Evolutionary conservation across 1,140 invertebrate species (phyloP), one percentile per base, ranked within the genome.

Genomic region (Lepidurus couesii): DNA sequence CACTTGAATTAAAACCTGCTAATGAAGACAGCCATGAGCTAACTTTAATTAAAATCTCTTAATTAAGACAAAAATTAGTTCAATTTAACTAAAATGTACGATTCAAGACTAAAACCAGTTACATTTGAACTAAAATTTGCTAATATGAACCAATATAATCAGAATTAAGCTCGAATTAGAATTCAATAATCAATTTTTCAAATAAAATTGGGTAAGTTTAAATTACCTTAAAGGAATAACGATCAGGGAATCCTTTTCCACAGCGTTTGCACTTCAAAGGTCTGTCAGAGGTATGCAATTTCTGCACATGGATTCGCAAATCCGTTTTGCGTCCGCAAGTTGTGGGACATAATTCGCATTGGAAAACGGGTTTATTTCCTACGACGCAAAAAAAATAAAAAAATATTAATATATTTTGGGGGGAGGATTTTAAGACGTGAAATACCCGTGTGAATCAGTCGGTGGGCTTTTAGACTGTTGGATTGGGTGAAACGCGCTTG

Each of bases 271-370:
- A 99, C 80, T 92, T 92, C 4, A 98, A 85, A 0, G 95, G 95
- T 83, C 93, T 92, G 82, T 97, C 96, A 11, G 94, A 93, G 16
- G 95, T 96, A 84, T 99, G 97, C 75, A 98, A 88, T 84, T 98
- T 98, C 86, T 97, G 95, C 73, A 98, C 93, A 84, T 99, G 97
- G 81, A 98, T 96, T 81, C 96, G 90, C 44, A 99, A 88, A 87
- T 99, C 97, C 0, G 96, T 98, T 88, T 98, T 98, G 34, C 97
- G 89, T 0, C 96, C 96, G 85, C 97, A 98, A 5, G 96, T 98
- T 0, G 96, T 94, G 13, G 97, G 96, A 86, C 97, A 99, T 7
- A 97, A 87, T 82, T 95, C 93, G 85, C 97, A 99, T 80, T 96
- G 92, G 86, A 95, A 99, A 53, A 98, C 90, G 1, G 97, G 97